phyloP scores from a whole-genome alignment of 2,888 invertebrate species.

The Amaurobius ferox region DNA sequence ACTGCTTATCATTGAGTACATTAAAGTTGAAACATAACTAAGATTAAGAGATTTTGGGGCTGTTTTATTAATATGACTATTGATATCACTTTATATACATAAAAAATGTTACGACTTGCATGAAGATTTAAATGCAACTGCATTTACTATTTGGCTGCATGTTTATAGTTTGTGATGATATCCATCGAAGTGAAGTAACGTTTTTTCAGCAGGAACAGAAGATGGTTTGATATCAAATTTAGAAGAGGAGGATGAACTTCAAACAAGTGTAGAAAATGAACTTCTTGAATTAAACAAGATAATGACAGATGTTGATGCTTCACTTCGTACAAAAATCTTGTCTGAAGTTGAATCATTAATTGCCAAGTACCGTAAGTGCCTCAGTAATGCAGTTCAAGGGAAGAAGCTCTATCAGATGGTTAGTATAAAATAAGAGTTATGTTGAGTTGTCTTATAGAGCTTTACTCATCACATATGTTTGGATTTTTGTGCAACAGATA shows the following conservation, averaged over 20 bases:
- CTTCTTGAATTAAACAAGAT: conserved; percentile 58
- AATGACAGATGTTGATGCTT: conserved; percentile 60
- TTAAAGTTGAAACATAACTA: too few relatives aligned
- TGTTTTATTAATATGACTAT: too few relatives aligned
- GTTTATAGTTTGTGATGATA: conserved; percentile 33
- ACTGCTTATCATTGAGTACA: too few relatives aligned
- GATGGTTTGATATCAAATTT: conserved; percentile 59
- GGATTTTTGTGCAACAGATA: conserved; percentile 6
- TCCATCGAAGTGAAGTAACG: conserved; percentile 50
- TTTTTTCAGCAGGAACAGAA: conserved; percentile 69
- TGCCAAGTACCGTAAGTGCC: conserved; percentile 72
- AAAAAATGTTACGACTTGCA: conserved; percentile 13
- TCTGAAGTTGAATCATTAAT: conserved; percentile 65
- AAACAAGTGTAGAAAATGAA: conserved; percentile 44
- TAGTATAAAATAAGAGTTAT: conserved; percentile 33
- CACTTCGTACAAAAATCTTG: conserved; percentile 63
- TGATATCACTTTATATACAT: too few relatives aligned
- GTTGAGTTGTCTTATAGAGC: too few relatives aligned
- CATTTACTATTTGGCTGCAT: conserved; percentile 28
- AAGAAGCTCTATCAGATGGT: conserved; percentile 70
- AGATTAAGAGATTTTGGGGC: too few relatives aligned
- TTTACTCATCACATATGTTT: too few relatives aligned
- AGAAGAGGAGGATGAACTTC: conserved; percentile 61
- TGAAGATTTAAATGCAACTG: conserved; percentile 31
- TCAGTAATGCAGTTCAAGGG: conserved; percentile 60